phyloP scores from a whole-genome alignment of 2,888 invertebrate species.

The Drosophila recens region DNA sequence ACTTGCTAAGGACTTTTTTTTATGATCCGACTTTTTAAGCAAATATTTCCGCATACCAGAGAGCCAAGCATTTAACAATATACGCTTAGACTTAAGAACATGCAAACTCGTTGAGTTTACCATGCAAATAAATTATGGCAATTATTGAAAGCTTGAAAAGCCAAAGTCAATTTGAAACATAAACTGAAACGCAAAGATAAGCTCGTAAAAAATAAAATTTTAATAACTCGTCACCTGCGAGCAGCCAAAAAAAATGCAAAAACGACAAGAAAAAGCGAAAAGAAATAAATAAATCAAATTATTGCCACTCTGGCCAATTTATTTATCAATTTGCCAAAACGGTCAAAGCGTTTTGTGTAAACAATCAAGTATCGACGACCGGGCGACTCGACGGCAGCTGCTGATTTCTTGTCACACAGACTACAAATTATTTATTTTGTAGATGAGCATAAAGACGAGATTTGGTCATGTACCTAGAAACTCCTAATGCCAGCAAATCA shows the following conservation, averaged over 20 bases:
- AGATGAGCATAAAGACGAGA: slow-evolving; percentile 27
- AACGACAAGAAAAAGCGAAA: slow-evolving; percentile 4
- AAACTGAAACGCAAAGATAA: slow-evolving; percentile 40
- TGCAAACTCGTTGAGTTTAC: slow-evolving; percentile 67
- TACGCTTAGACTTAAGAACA: slow-evolving; percentile 34
- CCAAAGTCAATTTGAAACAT: slow-evolving; percentile 11
- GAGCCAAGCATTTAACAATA: slow-evolving; percentile 33
- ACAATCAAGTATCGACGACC: slow-evolving; percentile 42
- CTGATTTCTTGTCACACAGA: slow-evolving; percentile 30
- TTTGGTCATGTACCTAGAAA: slow-evolving; percentile 16
- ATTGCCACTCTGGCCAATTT: slow-evolving; percentile 63
- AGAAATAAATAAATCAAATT: slow-evolving; percentile 67
- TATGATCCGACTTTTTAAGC: slow-evolving; percentile 36
- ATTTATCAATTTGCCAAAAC: slow-evolving; percentile 65
- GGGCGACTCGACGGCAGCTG: slow-evolving; percentile 23
- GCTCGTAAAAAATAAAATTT: slow-evolving; percentile 54
- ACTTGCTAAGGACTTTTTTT: slow-evolving; percentile 63
- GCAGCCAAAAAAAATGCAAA: slow-evolving; percentile 8
- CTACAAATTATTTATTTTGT: slow-evolving; percentile 52
- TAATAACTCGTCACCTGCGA: slow-evolving; percentile 60
- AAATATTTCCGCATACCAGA: slow-evolving; percentile 74
- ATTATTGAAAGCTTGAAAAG: slow-evolving; percentile 60
- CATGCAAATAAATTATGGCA: slow-evolving; percentile 72
- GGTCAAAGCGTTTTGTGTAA: slow-evolving; percentile 63
- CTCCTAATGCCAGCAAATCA: slow-evolving; percentile 48